These are phyloP conservation scores for Daubentonia madagascariensis DNA, from an alignment of 2,113 vertebrate species.

Conservation along the genomic window DNA sequence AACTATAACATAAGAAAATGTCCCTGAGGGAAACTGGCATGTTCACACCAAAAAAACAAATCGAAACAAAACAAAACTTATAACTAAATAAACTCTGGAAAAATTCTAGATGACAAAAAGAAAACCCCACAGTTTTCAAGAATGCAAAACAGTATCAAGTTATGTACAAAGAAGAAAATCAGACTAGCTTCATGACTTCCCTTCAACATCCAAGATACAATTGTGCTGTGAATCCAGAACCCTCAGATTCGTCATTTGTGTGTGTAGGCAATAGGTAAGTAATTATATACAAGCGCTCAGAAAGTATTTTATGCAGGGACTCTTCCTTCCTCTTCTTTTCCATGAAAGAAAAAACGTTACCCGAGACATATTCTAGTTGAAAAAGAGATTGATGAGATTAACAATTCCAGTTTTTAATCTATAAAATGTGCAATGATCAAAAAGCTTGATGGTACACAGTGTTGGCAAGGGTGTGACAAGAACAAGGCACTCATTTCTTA, in stretches of 20 bases:
- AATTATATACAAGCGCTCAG: background rate
- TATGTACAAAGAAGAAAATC: conserved; percentile 17
- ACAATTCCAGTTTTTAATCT: background rate
- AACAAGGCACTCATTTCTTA: background rate
- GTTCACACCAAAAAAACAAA: background rate
- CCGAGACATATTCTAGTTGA: background rate
- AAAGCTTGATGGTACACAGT: background rate
- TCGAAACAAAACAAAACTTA: background rate
- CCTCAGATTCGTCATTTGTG: background rate
- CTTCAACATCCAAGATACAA: background rate
- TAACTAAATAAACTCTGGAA: background rate
- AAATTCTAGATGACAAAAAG: background rate
- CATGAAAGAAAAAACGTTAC: background rate
- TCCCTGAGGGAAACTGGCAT: background rate
- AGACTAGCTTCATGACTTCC: background rate
- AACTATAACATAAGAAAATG: background rate
- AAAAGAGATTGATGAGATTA: background rate
- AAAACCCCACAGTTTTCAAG: background rate
- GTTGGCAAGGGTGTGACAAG: background rate
- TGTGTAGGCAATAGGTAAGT: background rate
- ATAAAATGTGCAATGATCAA: background rate
- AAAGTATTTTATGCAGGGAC: background rate
- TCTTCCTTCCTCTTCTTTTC: background rate
- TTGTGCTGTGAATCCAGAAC: background rate
- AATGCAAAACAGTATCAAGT: background rate